Base-by-base conservation (phyloP, 2,888 invertebrate species). In the Melanotus villosus region DNA sequence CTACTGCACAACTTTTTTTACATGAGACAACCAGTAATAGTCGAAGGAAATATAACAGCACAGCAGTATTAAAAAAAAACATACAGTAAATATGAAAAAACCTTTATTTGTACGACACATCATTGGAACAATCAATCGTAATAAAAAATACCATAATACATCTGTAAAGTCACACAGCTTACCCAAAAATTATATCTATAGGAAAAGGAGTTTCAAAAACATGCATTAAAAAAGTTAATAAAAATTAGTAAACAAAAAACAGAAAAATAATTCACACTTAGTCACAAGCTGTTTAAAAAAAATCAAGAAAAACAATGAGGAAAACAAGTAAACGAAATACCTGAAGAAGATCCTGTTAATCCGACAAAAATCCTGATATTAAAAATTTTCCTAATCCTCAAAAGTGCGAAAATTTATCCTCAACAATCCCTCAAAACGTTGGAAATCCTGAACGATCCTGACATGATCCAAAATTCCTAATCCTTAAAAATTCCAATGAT, bases 311-410 rank as follows among this genome's bases (percentile, higher is more conserved):
- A 59, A 60, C 60, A 69, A 64, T 52, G 43, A 45, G 47, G n/a
- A 47, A 69, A 69, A 59, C 59, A 60, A 54, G 43, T 54, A 47
- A 57, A 26, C 16, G 52, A 60, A 69, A 69, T 69, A 69, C 69
- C 69, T 69, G 41, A 59, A 63, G 60, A 64, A 54, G 65, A 65
- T 69, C 69, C 69, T 36, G 54, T 57, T 52, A 54, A 58, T 59
- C 58, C 52, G 36, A 59, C 10, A 59, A 58, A 59, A 66, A 65
- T 69, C 60, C 59, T 18, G 32, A 56, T 34, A 32, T 18, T 38
- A 52, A 47, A 64, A 57, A 26, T 26, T 26, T 7, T 69, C 52
- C 45, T 63, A 68, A 68, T 63, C 38, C 50, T 32, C 50, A 64
- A 58, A 63, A 62, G 38, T 45, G 56, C 23, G 65, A 45, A 63